Evolutionary conservation across 1,140 invertebrate species (phyloP), one percentile per base, ranked within the genome.

Genomic region (Drosophila varians): DNA sequence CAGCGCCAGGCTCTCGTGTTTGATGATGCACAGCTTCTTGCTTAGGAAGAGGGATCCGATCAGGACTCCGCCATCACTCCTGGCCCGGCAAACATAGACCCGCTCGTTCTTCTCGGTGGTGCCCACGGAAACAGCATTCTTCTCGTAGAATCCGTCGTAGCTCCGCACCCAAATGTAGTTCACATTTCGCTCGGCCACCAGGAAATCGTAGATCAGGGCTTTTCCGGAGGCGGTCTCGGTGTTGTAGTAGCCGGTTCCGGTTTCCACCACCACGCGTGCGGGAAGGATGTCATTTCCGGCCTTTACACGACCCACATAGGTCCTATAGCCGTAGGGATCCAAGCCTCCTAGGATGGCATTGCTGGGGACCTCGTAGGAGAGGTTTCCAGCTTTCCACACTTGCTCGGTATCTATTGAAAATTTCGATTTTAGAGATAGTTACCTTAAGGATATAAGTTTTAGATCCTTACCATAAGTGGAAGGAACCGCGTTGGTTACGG

Each of bases 261-360:
- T 68, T 47, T 79, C 75, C 16, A 55, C 62, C 8, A 78, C 42
- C 4, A 78, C 53, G 14, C 75, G 69, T 11, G 52, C 56, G 8
- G 76, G 75, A 9, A 70, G 38, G 38, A 78, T 19, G 11, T 34
- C 23, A 0, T 16, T 60, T 19, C 1, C 1, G 31, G 28, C 46
- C 18, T 57, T 62, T 0, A 70, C 43, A 11, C 70, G 70, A n/a
- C 75, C 75, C 23, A 74, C 64, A 23, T 77, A 78, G 36, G 61
- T 66, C 14, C 47, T 64, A 16, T 52, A 70, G 6, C 75, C 75
- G 26, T 70, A 54, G 16, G 56, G 48, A 74, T 78, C 74, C 3
- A 70, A 42, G 25, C 76, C 76, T 8, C 69, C 70, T n/a, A 74
- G 5, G n/a, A 78, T 12, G n/a, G 69, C 68, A 23, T 55, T 42